A percentile compares a stretch with the other conserved stretches of the same genome.
Conservation (phyloP, 1,140 invertebrate genomes). For the Zaprionus tsacasi region DNA sequence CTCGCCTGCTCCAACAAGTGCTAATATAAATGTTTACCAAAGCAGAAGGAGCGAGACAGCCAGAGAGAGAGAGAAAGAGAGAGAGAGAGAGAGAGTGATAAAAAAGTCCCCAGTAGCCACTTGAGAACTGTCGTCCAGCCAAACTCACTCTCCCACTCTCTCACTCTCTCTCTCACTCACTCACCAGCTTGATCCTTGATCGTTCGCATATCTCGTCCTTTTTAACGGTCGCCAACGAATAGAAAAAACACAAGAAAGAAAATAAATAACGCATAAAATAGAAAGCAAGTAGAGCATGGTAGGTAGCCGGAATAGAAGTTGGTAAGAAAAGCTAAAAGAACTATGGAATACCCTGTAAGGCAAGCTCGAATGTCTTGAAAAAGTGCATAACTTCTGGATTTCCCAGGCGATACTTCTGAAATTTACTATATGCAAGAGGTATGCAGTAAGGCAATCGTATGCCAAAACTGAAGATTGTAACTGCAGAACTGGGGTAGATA, state of each 20-base stretch:
- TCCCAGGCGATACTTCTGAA: too few species aligned
- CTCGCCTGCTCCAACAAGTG: slow-evolving; percentile 52
- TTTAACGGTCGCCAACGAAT: background rate
- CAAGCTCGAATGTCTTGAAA: too few species aligned
- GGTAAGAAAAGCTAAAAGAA: background rate
- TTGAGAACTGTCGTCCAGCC: slow-evolving; percentile 19
- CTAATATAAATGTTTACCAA: slow-evolving; percentile 56
- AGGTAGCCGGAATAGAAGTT: background rate
- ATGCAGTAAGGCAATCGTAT: background rate
- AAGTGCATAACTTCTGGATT: too few species aligned
- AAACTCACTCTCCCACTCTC: background rate
- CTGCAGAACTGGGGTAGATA: background rate
- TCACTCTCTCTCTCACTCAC: background rate
- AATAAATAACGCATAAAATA: slow-evolving; percentile 6
- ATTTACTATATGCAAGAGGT: too few species aligned
- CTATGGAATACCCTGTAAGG: background rate
- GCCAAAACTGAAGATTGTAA: too few species aligned
- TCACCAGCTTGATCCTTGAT: slow-evolving; percentile 40
- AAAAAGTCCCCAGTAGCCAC: slow-evolving; percentile 9
- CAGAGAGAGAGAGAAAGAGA: background rate
- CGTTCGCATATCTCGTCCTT: slow-evolving; percentile 30
- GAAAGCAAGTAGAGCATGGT: background rate
- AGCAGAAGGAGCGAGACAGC: background rate
- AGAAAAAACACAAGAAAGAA: slow-evolving; percentile 5
- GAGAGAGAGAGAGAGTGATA: background rate